Evolutionary conservation across 2,113 vertebrate genomes (phyloP).

Genomic region (Dinomys branickii): DNA sequence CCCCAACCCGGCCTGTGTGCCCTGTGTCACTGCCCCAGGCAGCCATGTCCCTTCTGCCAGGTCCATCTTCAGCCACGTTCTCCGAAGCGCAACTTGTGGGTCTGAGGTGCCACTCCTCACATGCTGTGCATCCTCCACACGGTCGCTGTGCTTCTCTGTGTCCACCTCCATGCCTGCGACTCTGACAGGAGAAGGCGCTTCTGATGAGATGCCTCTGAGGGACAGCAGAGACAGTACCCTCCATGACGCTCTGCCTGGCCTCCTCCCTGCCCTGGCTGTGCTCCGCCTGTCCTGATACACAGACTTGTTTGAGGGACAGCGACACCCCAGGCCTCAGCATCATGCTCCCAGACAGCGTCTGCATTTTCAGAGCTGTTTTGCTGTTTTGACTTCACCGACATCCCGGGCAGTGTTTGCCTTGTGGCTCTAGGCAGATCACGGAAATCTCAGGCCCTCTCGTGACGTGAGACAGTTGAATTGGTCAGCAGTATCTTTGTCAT

Average conservation of each 20-base stretch:
- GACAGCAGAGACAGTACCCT: neutral
- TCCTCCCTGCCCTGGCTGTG: neutral
- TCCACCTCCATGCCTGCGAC: neutral
- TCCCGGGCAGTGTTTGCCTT: neutral
- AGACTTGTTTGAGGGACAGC: rapidly evolving
- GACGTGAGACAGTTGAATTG: neutral
- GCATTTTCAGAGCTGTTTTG: neutral
- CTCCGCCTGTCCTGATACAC: rapidly evolving
- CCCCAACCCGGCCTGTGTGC: neutral
- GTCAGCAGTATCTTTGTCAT: neutral
- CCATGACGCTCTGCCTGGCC: neutral
- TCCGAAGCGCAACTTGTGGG: neutral
- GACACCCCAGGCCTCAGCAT: no score
- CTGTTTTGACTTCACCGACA: no score
- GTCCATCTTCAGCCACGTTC: rapidly evolving
- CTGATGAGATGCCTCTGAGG: neutral
- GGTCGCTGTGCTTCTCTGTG: neutral
- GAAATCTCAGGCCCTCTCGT: neutral
- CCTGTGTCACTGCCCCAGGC: rapidly evolving
- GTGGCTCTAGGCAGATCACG: neutral
- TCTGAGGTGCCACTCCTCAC: neutral
- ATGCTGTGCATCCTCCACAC: neutral
- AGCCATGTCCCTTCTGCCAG: rapidly evolving
- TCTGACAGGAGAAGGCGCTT: neutral
- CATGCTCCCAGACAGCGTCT: neutral